A percentile compares a stretch with the other conserved stretches of the same genome.
phyloP scores from a whole-genome alignment of 2,113 vertebrate genomes.

The Hymenochirus boettgeri region DNA sequence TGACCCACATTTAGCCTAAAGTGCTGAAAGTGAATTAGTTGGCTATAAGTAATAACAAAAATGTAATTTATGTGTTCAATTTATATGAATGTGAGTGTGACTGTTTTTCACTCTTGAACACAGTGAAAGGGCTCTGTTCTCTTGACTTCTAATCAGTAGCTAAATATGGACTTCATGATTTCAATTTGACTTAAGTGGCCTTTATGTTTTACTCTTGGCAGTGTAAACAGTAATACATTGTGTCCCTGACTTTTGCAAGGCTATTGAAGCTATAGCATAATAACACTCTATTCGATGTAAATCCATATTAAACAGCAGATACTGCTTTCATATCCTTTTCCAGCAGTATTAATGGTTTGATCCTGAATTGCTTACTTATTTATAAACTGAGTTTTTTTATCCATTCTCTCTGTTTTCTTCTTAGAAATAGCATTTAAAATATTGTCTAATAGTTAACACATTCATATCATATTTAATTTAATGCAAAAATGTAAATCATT shows the following conservation, averaged over 20 bases:
- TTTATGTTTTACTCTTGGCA: conserved; percentile 46
- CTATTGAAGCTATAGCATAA: conserved; percentile 33
- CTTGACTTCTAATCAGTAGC: conserved; percentile 40
- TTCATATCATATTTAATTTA: too few relatives aligned
- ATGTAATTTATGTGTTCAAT: conserved; percentile 11
- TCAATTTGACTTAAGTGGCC: conserved; percentile 45
- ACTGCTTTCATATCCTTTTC: neutral
- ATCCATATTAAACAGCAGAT: conserved; percentile 29
- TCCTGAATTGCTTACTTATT: neutral
- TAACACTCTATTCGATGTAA: conserved; percentile 45
- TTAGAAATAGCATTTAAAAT: neutral
- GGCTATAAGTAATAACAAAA: neutral
- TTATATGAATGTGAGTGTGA: conserved; percentile 24
- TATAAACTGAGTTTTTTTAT: too few relatives aligned
- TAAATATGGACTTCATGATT: conserved; percentile 47
- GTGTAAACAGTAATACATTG: conserved; percentile 38
- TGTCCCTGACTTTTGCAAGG: conserved; percentile 14
- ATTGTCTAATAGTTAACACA: too few relatives aligned
- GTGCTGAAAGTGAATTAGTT: conserved; percentile 7
- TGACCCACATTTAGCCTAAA: neutral
- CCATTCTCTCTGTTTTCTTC: neutral
- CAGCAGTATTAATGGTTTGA: neutral
- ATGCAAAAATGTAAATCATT: too few relatives aligned
- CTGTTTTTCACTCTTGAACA: conserved; percentile 14
- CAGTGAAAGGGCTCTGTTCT: conserved; percentile 27